These are phyloP conservation scores for Harmothoe impar DNA, from an alignment of 2,888 invertebrate species.

Conservation along the genomic window DNA sequence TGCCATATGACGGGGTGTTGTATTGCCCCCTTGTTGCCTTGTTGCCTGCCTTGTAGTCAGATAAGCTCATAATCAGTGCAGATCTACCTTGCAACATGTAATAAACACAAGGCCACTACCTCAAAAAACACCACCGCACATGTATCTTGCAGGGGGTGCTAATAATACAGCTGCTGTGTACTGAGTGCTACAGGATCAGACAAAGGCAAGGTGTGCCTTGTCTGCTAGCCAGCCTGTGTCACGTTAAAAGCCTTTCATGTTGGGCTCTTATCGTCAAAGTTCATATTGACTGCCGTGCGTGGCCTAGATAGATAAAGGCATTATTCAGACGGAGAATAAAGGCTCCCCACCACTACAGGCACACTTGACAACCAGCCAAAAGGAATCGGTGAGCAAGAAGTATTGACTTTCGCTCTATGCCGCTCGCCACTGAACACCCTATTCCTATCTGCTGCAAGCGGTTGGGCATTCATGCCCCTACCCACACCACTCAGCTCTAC, in stretches of 20 bases:
- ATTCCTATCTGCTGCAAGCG: constrained; percentile 25
- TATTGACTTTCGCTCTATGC: constrained; percentile 52
- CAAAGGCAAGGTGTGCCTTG: background rate
- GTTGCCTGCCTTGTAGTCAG: background rate
- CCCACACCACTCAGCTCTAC: background rate
- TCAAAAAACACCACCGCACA: no score
- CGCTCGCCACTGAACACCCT: constrained; percentile 34
- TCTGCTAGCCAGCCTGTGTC: background rate
- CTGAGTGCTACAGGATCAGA: background rate
- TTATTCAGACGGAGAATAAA: constrained; percentile 27
- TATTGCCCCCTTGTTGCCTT: background rate
- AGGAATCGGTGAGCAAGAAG: constrained; percentile 51
- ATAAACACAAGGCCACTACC: background rate
- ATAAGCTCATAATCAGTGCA: constrained; percentile 1
- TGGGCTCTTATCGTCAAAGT: constrained; percentile 8
- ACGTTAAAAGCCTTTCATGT: constrained; percentile 40
- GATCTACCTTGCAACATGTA: background rate
- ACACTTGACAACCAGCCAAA: constrained; percentile 47
- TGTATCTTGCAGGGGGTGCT: background rate
- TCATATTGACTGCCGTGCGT: constrained; percentile 26
- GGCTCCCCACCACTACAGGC: constrained; percentile 7
- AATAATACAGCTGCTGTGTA: background rate
- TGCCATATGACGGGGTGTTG: constrained; percentile 13
- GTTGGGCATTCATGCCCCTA: constrained; percentile 3
- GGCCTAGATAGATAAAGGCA: constrained; percentile 55